Base-by-base conservation (phyloP, 1,140 invertebrate genomes). In the Cardiocondyla obscurior region DNA sequence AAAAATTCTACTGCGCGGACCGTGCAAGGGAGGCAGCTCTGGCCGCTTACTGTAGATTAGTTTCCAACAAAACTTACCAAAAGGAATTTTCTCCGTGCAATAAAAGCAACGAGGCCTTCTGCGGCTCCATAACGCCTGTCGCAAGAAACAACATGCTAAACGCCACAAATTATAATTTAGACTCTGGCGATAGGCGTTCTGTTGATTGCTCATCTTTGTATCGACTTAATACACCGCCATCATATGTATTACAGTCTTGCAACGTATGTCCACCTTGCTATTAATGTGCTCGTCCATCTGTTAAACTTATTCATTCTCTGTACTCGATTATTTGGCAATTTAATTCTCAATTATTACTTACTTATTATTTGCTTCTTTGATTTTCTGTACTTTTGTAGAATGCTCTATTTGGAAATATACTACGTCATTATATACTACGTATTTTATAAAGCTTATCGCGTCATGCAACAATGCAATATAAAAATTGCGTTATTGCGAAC, bases 1-100 rank as follows among this genome's bases (percentile, higher is more conserved):
- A 49, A n/a, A 93, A 92, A 72, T 93, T 85, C 51, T 87, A 88
- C n/a, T 88, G 86, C 6, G 88, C 90, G 2, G 91, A 94, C 65
- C 60, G 90, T 84, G 86, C 86, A 10, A 87, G 90, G 33, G 90
- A 89, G 62, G 70, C 86, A 4, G 91, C 92, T 42, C 49, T 93
- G 8, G 87, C 91, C 0, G 82, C 90, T 14, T 92, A 92, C 62
- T 93, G 91, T 69, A 89, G 88, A 81, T 58, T 93, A n/a, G 81
- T 83, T 8, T 92, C 89, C 33, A 58, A 65, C 14, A 73, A 62
- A 30, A 25, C 62, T 60, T 62, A 74, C 60, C 53, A 57, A 84
- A 36, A 22, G 6, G 51, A 42, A 36, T 22, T 6, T 14, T 0
- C 73, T 53, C 8, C 30, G 5, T 44, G n/a, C 6, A 4, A 44